Base-by-base conservation (phyloP, 2,797 vertebrate genomes). In the Crossoptilon crossoptilon region DNA sequence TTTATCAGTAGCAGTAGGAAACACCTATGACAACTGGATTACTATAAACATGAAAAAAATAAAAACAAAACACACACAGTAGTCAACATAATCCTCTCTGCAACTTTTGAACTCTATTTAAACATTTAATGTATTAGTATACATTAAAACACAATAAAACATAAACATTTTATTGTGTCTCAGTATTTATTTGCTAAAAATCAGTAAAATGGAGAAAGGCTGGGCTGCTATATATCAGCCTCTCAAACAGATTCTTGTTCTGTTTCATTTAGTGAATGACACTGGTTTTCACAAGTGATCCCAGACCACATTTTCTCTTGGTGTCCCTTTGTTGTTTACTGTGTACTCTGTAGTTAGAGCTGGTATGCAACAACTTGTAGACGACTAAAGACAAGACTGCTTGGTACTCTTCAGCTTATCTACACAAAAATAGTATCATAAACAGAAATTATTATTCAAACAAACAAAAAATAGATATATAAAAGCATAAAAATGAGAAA, bases 41-140 rank as follows among this genome's bases (percentile, higher is more conserved):
- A 1, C 76, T 66, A 77, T 19, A 87, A 90, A 89, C 22, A 86
- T 39, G 27, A 29, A 85, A 2, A 35, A 53, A 88, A 37, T 51
- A 83, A 92, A 94, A 95, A 87, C 59, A 11, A 91, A 81, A 88
- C 70, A 84, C 60, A 75, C 15, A 67, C 27, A 31, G 58, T 39
- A 11, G 15, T 64, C 89, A 56, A 51, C 63, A 51, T 73, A 93
- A 91, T 44, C 24, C 24, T 78, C 22, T 86, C 11, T 24, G 59
- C 0, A 2, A 15, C 39, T 90, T 70, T 68, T 5, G 35, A 78
- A 51, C 16, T 17, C 43, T 17, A 43, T 17, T 43, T 17, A 43
- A 43, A 43, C 43, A 43, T 17, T 43, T 43, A 43, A 43, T 43
- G 43, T 15, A 43, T 43, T 43, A 43, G 17, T 43, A 43, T 43